Conservation (phyloP, 2,888 invertebrate genomes). For the Acanthopleura granulata region DNA sequence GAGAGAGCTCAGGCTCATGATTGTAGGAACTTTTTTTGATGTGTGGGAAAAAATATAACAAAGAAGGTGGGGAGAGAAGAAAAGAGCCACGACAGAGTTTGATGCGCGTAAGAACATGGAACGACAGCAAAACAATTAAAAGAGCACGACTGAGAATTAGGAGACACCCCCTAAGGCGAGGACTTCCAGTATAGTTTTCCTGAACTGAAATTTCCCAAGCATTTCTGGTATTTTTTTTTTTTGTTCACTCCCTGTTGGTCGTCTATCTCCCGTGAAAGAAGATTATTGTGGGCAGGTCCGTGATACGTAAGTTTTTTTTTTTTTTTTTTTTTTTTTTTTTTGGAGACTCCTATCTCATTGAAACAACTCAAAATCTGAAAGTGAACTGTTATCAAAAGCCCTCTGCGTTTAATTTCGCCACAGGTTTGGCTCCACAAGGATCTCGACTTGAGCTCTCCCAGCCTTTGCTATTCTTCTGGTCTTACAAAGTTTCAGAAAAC, state of each 20-base stretch:
- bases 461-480: too few species aligned
- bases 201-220: neutral
- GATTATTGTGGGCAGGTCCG: neutral
- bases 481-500: too few species aligned
- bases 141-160: neutral
- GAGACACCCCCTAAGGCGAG: neutral
- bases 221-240: neutral
- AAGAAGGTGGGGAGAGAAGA: neutral
- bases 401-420: too few species aligned
- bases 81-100: neutral
- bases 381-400: neutral
- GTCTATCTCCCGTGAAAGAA: neutral
- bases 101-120: neutral
- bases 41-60: neutral
- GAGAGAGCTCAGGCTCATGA: neutral
- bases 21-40: neutral
- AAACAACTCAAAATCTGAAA: neutral
- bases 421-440: too few species aligned
- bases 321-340: neutral
- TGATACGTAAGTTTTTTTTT: neutral
- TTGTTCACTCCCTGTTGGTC: neutral
- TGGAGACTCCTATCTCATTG: neutral
- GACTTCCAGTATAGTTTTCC: neutral
- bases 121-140: constrained; percentile 3
- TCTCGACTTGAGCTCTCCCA: too few species aligned